Conservation (phyloP, 1,140 invertebrate genomes). For the Procambarus clarkii region DNA sequence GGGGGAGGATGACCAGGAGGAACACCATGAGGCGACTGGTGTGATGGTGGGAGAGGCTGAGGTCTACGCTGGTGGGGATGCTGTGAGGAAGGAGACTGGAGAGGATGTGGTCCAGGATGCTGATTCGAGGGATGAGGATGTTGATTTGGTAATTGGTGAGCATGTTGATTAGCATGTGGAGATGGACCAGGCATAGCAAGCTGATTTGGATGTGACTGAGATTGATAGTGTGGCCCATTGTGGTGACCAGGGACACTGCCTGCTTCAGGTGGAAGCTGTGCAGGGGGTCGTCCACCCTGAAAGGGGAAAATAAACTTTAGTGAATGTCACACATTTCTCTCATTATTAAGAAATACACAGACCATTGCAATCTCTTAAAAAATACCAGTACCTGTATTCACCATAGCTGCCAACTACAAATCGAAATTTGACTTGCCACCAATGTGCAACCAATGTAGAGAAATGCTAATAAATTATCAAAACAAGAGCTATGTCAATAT, state of each 20-base stretch:
- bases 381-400: too few species aligned
- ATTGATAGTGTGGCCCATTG: conserved; percentile 24
- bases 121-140: conserved; percentile 11
- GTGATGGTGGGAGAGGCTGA: conserved; percentile 60
- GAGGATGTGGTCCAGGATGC: conserved; percentile 28
- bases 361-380: too few species aligned
- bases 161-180: conserved; percentile 31
- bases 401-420: too few species aligned
- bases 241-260: conserved; percentile 22
- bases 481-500: too few species aligned
- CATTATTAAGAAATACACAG: too few species aligned
- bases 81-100: conserved; percentile 71
- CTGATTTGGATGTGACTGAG: conserved; percentile 24
- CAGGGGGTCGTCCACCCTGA: conserved; percentile 53
- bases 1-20: conserved; percentile 60
- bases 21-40: conserved; percentile 50
- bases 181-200: neutral
- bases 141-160: conserved; percentile 24
- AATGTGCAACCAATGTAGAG: too few species aligned
- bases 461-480: too few species aligned
- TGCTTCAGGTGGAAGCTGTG: conserved; percentile 26
- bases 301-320: neutral
- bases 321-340: too few species aligned
- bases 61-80: conserved; percentile 56
- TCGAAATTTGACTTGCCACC: too few species aligned